Conservation (phyloP, 2,113 vertebrate species). For the Rana temporaria region DNA sequence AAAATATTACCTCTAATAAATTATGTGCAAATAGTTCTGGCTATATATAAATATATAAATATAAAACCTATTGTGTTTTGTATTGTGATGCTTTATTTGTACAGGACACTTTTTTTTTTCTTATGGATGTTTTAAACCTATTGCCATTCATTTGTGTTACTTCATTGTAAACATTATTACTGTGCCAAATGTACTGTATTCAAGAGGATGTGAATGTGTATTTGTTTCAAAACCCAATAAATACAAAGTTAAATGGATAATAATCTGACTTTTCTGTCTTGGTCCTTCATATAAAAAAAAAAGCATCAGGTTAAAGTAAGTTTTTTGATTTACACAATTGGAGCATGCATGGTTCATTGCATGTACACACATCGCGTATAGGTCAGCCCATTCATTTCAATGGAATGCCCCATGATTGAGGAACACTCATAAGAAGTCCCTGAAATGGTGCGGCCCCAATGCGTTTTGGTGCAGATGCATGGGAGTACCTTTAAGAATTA, state of each 20-base stretch:
- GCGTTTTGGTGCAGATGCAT: too few species aligned
- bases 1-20: slow-evolving; percentile 81
- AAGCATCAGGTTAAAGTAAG: too few species aligned
- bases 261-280: too few species aligned
- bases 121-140: slow-evolving; percentile 85
- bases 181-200: slow-evolving; percentile 99
- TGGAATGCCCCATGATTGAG: too few species aligned
- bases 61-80: slow-evolving; percentile 79
- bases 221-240: slow-evolving; percentile 93
- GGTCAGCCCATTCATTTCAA: too few species aligned
- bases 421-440: too few species aligned
- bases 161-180: slow-evolving; percentile 88
- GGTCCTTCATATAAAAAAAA: too few species aligned
- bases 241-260: slow-evolving; percentile 82
- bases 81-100: slow-evolving; percentile 94
- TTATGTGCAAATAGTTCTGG: slow-evolving; percentile 82
- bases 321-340: too few species aligned
- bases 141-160: slow-evolving; percentile 88
- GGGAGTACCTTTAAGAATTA: too few species aligned
- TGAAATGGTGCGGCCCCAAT: too few species aligned
- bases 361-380: too few species aligned
- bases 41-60: slow-evolving; percentile 63
- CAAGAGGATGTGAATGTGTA: slow-evolving; percentile 97
- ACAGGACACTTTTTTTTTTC: slow-evolving; percentile 77
- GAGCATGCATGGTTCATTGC: too few species aligned